Evolutionary conservation across 1,140 invertebrate species (phyloP), one percentile per base, ranked within the genome.

Genomic region (Andricus grossulariae): DNA sequence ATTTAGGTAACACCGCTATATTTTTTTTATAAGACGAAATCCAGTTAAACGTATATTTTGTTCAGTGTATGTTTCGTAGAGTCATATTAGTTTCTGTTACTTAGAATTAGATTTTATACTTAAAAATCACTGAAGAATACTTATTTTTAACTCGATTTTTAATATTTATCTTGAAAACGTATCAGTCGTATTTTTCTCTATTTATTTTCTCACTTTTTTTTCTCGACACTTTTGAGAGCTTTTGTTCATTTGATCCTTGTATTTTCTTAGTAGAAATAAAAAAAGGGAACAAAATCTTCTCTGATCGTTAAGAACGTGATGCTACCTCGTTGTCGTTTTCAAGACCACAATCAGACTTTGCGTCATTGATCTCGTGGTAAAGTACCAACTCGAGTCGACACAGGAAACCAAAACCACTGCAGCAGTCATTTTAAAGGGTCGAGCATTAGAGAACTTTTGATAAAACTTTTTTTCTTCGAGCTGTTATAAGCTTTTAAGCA

Each of bases 361-460:
- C 52, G 52, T 54, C 52, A 54, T 54, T 54, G 52, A 54, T 54
- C 18, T 54, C 18, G 52, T 19, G 52, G 52, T 54, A 54, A 54
- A 54, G 52, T 54, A 54, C 52, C 52, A 18, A 54, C 52, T 54
- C 18, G 18, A 18, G n/a, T 45, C 39, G 39, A 45, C 8, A 45
- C 39, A 10, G 2, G 39, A 10, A 45, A 45, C n/a, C 52, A 19
- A 19, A 54, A 54, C 52, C 52, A 54, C 52, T 54, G 52, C 52
- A 54, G 16, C 13, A 54, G 52, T 16, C n/a, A 54, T 54, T 54
- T 54, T 54, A 54, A 54, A 54, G 52, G 18, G 16, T 18, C 13
- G 3, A 54, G 52, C 16, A 54, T 54, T 54, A n/a, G 7, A 54
- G 52, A 54, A 54, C 16, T 18, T 54, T 54, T 54, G 19, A 6